Base-by-base conservation (phyloP, 2,113 vertebrate genomes). In the Sardina pilchardus region DNA sequence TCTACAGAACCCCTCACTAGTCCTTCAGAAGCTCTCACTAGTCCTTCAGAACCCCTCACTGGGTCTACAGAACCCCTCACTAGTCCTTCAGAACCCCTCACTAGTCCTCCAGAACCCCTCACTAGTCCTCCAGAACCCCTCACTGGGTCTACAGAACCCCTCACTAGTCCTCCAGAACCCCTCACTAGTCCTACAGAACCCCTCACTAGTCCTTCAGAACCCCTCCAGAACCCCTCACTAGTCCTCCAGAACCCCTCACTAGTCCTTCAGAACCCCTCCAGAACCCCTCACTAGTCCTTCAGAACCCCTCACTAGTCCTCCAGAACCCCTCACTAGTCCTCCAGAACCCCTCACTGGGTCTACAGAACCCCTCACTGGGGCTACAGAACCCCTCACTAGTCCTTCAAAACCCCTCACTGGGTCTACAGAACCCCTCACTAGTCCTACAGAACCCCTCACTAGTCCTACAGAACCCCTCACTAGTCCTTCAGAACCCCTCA, bases 341-440 rank as follows among this genome's bases (percentile, higher is more conserved):
- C 44, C 44, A 44, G 44, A 44, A 44, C 44, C 44, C 44, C 44
- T 4, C 44, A 44, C 44, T 7, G 4, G 7, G 44, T 7, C 39
- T 80, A 26, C 56, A 59, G 56, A 59, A 59, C 56, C 21, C 16
- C 48, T 8, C 48, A 50, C 16, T 10, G 4, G 3, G 2, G 63
- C 44, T 16, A 19, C 43, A 45, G 53, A 83, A 89, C 88, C 91
- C 84, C 43, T 88, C 84, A 84, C 86, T 59, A 44, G 83, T n/a
- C 44, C 59, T 12, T 24, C 59, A 67, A 30, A 88, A 75, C 80
- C 81, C 86, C 43, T 39, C 81, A 71, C 80, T 7, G 4, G 7
- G 44, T 7, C 44, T 4, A 3, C 44, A 44, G 44, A 44, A 44
- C 44, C 44, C 44, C 44, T 4, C 44, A 44, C 44, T 7, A 44